Conservation (phyloP, 37 sponge, comb jelly and placozoan genomes). For the Eunapius fragilis region DNA sequence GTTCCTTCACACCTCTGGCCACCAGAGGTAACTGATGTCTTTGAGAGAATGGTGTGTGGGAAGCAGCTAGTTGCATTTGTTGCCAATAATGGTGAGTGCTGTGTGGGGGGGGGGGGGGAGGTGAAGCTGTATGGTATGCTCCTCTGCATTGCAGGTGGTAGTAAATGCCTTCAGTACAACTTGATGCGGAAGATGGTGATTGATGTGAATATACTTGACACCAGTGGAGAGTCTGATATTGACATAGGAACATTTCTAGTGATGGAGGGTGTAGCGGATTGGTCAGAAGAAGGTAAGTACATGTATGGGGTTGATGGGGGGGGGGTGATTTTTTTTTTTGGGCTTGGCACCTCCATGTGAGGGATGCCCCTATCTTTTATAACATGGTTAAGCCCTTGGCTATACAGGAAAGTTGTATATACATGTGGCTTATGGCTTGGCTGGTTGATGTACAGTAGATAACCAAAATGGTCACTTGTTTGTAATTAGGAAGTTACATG, state of each 20-base stretch:
- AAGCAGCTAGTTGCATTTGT: constrained; percentile 2
- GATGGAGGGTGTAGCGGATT: not conserved
- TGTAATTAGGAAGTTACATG: no score
- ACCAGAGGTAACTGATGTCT: not conserved
- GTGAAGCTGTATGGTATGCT: not conserved
- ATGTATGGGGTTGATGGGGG: no score
- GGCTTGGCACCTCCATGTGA: no score
- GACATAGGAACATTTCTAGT: constrained; percentile 8
- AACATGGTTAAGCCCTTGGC: no score
- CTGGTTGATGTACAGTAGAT: no score
- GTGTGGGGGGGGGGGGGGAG: no score
- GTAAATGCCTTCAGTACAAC: not conserved
- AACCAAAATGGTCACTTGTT: no score
- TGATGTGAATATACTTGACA: constrained; percentile 9
- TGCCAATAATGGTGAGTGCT: not conserved
- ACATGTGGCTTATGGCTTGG: no score
- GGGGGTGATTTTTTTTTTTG: no score
- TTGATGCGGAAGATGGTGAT: not conserved
- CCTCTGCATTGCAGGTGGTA: not conserved
- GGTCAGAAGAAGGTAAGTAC: not conserved
- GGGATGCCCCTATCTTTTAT: no score
- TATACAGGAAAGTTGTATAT: no score
- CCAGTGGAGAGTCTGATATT: constrained; percentile 21
- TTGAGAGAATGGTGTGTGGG: not conserved
- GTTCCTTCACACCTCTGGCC: not conserved